phyloP scores from a whole-genome alignment of 2,888 invertebrate genomes.

The Steinernema carpocapsae region DNA sequence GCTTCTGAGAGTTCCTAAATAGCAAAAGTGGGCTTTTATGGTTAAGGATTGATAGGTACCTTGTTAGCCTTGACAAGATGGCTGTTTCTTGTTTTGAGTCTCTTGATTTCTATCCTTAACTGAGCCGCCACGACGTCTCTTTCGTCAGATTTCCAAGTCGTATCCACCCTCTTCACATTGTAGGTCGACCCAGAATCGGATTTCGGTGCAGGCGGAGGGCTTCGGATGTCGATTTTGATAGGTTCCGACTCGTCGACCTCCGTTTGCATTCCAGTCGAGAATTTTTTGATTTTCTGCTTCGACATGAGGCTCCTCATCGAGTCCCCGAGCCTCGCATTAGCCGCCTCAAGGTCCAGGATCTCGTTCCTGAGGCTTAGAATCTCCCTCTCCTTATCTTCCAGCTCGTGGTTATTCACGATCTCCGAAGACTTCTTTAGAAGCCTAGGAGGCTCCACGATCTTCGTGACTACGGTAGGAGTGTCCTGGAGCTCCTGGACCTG shows the following conservation, averaged over 20 bases:
- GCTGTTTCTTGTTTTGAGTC: neutral
- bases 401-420: conserved; percentile 34
- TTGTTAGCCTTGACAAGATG: neutral
- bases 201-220: neutral
- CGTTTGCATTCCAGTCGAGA: neutral
- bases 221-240: neutral
- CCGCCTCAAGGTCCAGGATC: conserved; percentile 28
- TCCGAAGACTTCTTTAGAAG: conserved; percentile 33
- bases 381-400: conserved; percentile 39
- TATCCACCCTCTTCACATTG: conserved; percentile 18
- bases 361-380: conserved; percentile 30
- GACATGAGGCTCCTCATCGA: neutral
- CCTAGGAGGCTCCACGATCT: conserved; percentile 9
- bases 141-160: conserved; percentile 23
- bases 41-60: too few relatives aligned
- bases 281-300: conserved; percentile 29
- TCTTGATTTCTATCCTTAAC: conserved; percentile 3
- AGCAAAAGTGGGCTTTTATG: too few relatives aligned
- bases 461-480: conserved; percentile 12
- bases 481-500: too few relatives aligned
- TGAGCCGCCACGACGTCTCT: conserved; percentile 25
- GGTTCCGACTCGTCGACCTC: conserved; percentile 33
- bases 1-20: conserved; percentile 45
- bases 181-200: conserved; percentile 22
- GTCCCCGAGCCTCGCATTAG: conserved; percentile 35